phyloP scores from a whole-genome alignment of 2,888 invertebrate species.

The Mactromeris polynyma region DNA sequence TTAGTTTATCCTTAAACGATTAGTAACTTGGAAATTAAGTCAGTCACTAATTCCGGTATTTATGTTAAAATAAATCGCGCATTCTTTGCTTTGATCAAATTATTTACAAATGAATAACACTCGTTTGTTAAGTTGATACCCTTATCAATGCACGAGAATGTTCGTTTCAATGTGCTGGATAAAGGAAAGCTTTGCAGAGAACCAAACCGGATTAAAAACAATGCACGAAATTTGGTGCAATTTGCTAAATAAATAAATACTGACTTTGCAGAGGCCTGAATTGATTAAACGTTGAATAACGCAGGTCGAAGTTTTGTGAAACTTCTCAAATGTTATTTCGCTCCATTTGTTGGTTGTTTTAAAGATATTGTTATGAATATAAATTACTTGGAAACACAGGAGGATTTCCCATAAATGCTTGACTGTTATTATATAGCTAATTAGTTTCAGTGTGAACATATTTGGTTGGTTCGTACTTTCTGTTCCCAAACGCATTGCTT shows the following conservation, averaged over 20 bases:
- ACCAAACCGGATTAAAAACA: not conserved
- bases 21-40: not conserved
- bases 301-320: not conserved
- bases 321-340: not conserved
- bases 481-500: no score
- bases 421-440: no score
- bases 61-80: not conserved
- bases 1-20: not conserved
- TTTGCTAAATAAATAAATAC: not conserved
- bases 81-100: not conserved
- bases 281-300: not conserved
- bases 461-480: no score
- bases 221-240: not conserved
- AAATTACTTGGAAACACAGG: no score
- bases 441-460: no score
- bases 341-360: not conserved
- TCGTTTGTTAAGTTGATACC: not conserved
- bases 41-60: not conserved
- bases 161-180: not conserved
- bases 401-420: no score
- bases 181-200: not conserved
- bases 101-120: not conserved
- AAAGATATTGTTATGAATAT: no score
- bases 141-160: not conserved
- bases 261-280: not conserved